Evolutionary conservation across 1,140 invertebrate species (phyloP).

Genomic region (Artemia franciscana): DNA sequence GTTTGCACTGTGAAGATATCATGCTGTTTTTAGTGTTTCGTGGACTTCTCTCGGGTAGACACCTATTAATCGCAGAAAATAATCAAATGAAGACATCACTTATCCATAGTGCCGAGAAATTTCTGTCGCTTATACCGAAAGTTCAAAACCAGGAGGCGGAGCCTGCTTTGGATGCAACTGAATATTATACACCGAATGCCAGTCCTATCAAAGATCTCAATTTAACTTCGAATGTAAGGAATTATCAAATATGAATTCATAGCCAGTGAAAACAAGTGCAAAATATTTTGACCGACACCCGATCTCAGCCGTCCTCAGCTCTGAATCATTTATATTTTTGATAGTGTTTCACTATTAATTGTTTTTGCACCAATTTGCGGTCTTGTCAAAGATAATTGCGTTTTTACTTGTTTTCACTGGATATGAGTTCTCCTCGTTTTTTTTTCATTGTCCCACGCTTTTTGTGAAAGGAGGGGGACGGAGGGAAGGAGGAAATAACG

Average conservation of each 20-base stretch:
- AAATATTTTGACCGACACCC: too few relatives aligned
- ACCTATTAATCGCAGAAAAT: conserved; percentile 53
- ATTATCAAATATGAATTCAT: not conserved
- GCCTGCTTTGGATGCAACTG: not conserved
- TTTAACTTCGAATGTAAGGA: not conserved
- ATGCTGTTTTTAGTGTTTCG: conserved; percentile 75
- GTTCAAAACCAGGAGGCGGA: not conserved
- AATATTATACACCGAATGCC: not conserved
- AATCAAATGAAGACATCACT: conserved; percentile 54
- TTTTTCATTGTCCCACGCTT: too few relatives aligned
- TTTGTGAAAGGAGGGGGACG: too few relatives aligned
- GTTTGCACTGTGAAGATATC: conserved; percentile 88
- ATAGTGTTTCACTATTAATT: too few relatives aligned
- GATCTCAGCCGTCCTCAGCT: too few relatives aligned
- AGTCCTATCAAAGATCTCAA: not conserved
- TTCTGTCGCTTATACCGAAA: conserved; percentile 48
- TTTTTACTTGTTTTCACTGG: too few relatives aligned
- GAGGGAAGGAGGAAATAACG: too few relatives aligned
- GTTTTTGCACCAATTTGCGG: too few relatives aligned
- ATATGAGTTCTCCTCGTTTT: too few relatives aligned
- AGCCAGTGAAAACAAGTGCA: too few relatives aligned
- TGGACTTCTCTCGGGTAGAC: conserved; percentile 65
- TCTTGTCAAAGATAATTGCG: too few relatives aligned
- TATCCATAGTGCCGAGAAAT: conserved; percentile 53
- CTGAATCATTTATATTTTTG: too few relatives aligned